Base-by-base conservation (phyloP, 2,888 invertebrate species). In the Anodontia alba region DNA sequence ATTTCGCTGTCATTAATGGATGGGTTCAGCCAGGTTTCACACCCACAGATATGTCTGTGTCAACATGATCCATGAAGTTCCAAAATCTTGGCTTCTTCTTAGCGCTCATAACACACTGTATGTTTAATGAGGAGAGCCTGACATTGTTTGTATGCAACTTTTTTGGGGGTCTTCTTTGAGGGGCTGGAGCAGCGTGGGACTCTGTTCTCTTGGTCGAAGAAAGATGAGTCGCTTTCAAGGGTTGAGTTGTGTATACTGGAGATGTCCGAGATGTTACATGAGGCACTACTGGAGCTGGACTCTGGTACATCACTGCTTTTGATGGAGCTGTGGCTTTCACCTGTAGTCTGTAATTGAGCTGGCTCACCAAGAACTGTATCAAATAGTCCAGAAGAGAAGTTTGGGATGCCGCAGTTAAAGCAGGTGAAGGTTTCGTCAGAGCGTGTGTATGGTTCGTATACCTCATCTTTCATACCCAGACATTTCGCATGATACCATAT, bases 1-100 rank as follows among this genome's bases (percentile, higher is more conserved):
- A 73, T 29, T 29, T 73, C 76, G 31, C 51, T 49, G 31, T 51
- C 70, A 26, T 62, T 5, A 17, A 80, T 36, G n/a, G 54, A 43
- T 20, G 73, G 57, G 3, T 57, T 43, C 23, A 73, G 43, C 73
- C 76, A 80, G 5, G 73, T 76, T 62, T 80, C 80, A 68, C 73
- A 57, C n/a, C 72, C 80, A 57, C 67, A 57, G 8, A 80, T 33
- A 76, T 76, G 42, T 73, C 57, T 68, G 62, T 31, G 43, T 69
- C 69, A 10, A 62, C 73, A 12, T 71, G 67, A 20, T 75, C 72
- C 1, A 80, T 3, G 42, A 66, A 72, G 23, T 69, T 69, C 73
- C 72, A 72, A 23, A 80, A 72, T 20, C 38, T 38, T 38, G 38
- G 38, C 12, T 38, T 38, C 12, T 38, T 38, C 7, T 38, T 8